Base-by-base conservation (phyloP, 1,140 invertebrate genomes). In the Fopius arisanus region DNA sequence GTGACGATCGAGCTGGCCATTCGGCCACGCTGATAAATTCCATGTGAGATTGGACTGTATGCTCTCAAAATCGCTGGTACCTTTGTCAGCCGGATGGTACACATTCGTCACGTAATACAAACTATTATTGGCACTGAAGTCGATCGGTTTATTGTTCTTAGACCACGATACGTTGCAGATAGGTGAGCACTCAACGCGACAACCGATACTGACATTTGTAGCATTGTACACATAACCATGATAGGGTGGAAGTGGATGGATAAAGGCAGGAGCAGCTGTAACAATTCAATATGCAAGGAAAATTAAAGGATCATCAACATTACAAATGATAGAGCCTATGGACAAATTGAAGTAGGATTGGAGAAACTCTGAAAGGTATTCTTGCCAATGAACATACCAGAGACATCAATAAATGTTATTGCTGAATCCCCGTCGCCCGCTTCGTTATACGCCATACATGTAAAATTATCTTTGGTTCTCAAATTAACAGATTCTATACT, bases 121-220 rank as follows among this genome's bases (percentile, higher is more conserved):
- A 23, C 91, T 88, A 59, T 88, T 87, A 23, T 90, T 91, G 77
- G 90, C 89, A 23, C 89, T 83, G 33, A 90, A 90, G 75, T 93
- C 90, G 70, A 95, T 91, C 0, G 89, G 86, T 2, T 87, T 83
- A 5, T 91, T 92, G 80, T 96, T 92, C 82, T 94, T 96, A 62
- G 92, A 89, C 96, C 96, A 97, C 12, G 92, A 89, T 51, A 97
- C 92, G 33, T 92, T 90, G 84, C 96, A 97, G 10, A 94, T 88
- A 0, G 96, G 96, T 5, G 92, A 94, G 83, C 96, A 97, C 82
- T 97, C 96, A 21, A 97, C 94, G 77, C 94, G 92, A 83, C 96
- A 97, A 5, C 93, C 93, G 9, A 97, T 90, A 67, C 91, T 94
- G 48, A 96, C 93, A 79, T 94, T 92, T 80, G 90, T 89, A 10